Percentiles rank a stretch among this genome's conserved stretches.
These are phyloP conservation scores for Haemorhous mexicanus DNA, from an alignment of 2,113 vertebrate genomes.

Conservation along the genomic window DNA sequence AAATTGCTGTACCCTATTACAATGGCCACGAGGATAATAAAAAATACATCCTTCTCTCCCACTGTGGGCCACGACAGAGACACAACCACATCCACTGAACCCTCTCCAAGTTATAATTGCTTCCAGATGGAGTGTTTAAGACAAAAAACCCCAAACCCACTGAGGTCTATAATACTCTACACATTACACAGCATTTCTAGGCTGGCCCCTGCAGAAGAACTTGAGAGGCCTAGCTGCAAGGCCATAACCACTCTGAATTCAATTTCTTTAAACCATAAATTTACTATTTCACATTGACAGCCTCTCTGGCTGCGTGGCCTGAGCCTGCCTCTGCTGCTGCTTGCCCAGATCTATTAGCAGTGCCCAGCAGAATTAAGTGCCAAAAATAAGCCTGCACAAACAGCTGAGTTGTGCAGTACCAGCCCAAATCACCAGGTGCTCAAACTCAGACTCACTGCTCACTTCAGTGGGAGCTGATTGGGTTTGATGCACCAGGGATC, in stretches of 20 bases:
- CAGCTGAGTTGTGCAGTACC: neutral
- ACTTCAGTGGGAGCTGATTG: neutral
- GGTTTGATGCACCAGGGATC: neutral
- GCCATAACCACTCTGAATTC: neutral
- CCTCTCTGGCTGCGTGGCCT: neutral
- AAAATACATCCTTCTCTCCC: neutral
- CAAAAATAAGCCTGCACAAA: neutral
- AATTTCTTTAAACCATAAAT: conserved; percentile 11
- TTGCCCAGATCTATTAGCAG: neutral
- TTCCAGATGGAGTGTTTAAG: conserved; percentile 7
- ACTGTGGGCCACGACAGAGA: neutral
- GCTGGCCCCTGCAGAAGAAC: neutral
- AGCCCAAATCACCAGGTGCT: neutral
- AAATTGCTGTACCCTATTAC: neutral
- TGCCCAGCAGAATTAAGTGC: neutral
- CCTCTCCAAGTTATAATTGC: neutral
- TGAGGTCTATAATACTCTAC: neutral
- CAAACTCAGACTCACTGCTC: neutral
- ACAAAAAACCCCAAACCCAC: neutral
- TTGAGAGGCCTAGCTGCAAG: neutral
- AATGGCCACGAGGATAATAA: neutral
- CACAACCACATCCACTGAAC: neutral
- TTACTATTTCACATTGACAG: neutral
- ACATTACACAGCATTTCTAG: neutral
- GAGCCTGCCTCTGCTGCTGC: neutral